These are phyloP conservation scores for Pseudorhiza aurosa DNA, from an alignment of 30 jellyfish, hydroid and myxozoan genomes.

Conservation along the genomic window DNA sequence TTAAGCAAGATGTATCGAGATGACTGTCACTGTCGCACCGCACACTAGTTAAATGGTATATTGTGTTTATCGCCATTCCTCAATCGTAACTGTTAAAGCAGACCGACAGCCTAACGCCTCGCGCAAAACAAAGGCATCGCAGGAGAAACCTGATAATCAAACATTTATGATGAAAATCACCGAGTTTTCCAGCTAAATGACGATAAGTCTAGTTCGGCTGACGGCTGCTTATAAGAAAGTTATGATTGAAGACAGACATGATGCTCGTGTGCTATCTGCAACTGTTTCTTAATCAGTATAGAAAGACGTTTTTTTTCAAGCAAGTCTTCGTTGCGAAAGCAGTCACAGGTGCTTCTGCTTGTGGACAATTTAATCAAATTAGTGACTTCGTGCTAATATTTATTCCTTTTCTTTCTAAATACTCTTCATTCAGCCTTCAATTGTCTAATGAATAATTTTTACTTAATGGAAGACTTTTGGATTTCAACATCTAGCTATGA, in stretches of 20 bases:
- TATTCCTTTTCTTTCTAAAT: too few relatives aligned
- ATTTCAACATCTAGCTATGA: too few relatives aligned
- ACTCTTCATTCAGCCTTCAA: too few relatives aligned
- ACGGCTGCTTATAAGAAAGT: constrained; percentile 39
- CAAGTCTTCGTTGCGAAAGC: too few relatives aligned
- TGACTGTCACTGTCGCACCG: constrained; percentile 66
- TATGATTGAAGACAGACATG: constrained; percentile 50
- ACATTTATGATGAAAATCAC: constrained; percentile 46
- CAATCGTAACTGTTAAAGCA: constrained; percentile 6
- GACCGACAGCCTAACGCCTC: constrained; percentile 32
- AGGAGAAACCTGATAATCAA: constrained; percentile 41
- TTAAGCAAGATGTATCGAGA: constrained; percentile 46
- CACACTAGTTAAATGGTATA: constrained; percentile 31
- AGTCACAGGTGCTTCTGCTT: too few relatives aligned
- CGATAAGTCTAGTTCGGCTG: constrained; percentile 39
- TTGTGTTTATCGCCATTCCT: constrained; percentile 31
- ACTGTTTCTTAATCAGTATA: background rate
- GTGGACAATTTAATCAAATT: too few relatives aligned
- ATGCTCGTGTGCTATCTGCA: constrained; percentile 22
- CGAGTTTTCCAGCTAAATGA: constrained; percentile 30
- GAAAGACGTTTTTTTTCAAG: background rate
- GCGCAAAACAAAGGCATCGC: constrained; percentile 4
- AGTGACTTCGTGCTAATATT: too few relatives aligned
- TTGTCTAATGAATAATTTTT: too few relatives aligned
- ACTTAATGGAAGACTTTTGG: too few relatives aligned